A percentile compares a stretch with the other conserved stretches of the same genome.
These are phyloP conservation scores for Himalopsyche japonica DNA, from an alignment of 2,888 invertebrate genomes.

Conservation along the genomic window DNA sequence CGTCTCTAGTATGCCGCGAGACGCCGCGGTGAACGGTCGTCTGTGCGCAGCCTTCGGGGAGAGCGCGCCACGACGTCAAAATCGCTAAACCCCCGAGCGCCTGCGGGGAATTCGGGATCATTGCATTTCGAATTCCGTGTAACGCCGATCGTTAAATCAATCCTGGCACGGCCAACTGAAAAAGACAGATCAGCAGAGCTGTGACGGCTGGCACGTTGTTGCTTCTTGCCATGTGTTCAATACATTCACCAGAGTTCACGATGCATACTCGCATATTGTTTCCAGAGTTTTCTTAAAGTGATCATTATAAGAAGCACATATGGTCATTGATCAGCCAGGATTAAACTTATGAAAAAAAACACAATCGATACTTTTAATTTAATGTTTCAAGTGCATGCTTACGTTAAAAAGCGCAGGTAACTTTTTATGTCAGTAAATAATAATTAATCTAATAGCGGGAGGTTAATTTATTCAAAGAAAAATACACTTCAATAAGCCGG, in stretches of 20 bases:
- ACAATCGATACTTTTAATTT: too few relatives aligned
- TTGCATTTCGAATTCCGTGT: neutral
- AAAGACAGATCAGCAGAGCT: neutral
- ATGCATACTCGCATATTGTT: neutral
- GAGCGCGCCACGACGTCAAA: constrained; percentile 47
- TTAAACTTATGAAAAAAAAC: too few relatives aligned
- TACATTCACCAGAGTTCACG: neutral
- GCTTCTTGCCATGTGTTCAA: neutral
- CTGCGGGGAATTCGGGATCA: constrained; percentile 41
- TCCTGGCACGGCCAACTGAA: neutral
- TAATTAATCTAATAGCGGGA: neutral
- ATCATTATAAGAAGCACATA: neutral
- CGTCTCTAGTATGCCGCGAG: constrained; percentile 29
- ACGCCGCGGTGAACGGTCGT: constrained; percentile 26
- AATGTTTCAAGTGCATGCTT: neutral
- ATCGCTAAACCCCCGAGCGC: constrained; percentile 42
- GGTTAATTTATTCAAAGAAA: neutral
- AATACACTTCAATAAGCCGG: neutral
- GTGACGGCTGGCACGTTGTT: neutral
- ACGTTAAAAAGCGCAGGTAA: neutral
- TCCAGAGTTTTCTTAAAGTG: neutral
- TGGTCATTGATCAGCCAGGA: neutral
- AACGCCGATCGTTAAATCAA: neutral
- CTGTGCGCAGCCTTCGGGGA: constrained; percentile 8
- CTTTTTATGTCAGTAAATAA: neutral